Evolutionary conservation across 2,888 invertebrate genomes (phyloP).

Genomic region (Drosophila lutescens): DNA sequence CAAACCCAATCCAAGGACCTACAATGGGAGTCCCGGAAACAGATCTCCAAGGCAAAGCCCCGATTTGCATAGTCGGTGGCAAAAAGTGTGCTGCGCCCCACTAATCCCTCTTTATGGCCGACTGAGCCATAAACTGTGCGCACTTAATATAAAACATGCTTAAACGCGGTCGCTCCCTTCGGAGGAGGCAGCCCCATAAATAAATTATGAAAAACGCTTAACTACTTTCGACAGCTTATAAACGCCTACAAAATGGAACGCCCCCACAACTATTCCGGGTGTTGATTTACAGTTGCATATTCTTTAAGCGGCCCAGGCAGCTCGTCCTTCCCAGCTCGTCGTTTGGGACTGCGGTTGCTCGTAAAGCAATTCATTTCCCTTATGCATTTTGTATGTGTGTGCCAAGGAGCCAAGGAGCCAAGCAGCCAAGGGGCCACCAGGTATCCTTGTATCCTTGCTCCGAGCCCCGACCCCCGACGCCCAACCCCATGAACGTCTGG

Average conservation of each 20-base stretch:
- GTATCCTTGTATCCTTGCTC: slow-evolving; percentile 18
- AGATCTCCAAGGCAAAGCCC: slow-evolving; percentile 27
- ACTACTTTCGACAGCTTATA: slow-evolving; percentile 81
- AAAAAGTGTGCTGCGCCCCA: slow-evolving; percentile 57
- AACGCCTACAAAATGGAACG: slow-evolving; percentile 74
- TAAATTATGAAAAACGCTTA: slow-evolving; percentile 81
- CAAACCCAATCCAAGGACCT: neutral
- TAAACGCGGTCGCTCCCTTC: slow-evolving; percentile 50
- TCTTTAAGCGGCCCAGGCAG: slow-evolving; percentile 56
- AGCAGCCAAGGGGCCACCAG: slow-evolving; percentile 14
- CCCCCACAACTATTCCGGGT: slow-evolving; percentile 65
- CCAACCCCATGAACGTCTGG: slow-evolving; percentile 36
- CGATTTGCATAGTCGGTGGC: slow-evolving; percentile 62
- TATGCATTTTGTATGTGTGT: slow-evolving; percentile 68
- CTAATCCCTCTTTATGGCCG: slow-evolving; percentile 75
- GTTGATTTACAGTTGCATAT: slow-evolving; percentile 81
- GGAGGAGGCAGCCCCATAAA: slow-evolving; percentile 60
- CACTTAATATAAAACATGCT: slow-evolving; percentile 80
- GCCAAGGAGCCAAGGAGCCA: slow-evolving; percentile 12
- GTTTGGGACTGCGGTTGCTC: slow-evolving; percentile 70
- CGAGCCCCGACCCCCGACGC: neutral
- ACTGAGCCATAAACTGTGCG: slow-evolving; percentile 72
- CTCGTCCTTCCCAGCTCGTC: slow-evolving; percentile 12
- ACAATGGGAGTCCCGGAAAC: slow-evolving; percentile 2
- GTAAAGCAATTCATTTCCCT: slow-evolving; percentile 82